Conservation (phyloP, 2,113 vertebrate genomes). For the Lipotes vexillifer region DNA sequence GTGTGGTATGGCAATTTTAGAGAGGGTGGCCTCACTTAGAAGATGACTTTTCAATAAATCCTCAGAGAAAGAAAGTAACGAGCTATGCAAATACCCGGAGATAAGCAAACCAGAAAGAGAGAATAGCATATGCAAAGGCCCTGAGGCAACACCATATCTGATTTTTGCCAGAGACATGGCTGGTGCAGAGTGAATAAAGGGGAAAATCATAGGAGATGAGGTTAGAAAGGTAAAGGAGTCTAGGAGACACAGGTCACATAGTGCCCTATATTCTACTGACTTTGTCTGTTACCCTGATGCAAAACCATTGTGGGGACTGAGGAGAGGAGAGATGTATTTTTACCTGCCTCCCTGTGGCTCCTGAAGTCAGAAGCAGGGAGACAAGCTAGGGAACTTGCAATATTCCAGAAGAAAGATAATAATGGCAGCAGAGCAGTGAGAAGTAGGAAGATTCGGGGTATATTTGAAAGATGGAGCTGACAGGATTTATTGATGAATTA, state of each 20-base stretch:
- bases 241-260: not conserved
- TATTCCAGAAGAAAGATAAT: not conserved
- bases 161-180: not conserved
- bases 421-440: not conserved
- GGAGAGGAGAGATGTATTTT: not conserved
- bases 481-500: not conserved
- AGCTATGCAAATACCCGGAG: not conserved
- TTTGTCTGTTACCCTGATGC: not conserved
- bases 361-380: not conserved
- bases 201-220: not conserved
- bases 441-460: not conserved
- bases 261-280: not conserved
- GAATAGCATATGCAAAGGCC: not conserved
- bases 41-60: not conserved
- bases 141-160: not conserved
- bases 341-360: not conserved
- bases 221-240: not conserved
- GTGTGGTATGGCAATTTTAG: not conserved
- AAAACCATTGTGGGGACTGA: not conserved
- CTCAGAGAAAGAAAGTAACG: not conserved
- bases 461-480: not conserved
- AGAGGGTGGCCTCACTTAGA: not conserved
- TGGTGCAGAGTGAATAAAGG: not conserved
- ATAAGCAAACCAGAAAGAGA: not conserved
- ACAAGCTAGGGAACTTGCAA: not conserved